phyloP scores from a whole-genome alignment of 2,113 vertebrate species.

The Loxodonta africana region DNA sequence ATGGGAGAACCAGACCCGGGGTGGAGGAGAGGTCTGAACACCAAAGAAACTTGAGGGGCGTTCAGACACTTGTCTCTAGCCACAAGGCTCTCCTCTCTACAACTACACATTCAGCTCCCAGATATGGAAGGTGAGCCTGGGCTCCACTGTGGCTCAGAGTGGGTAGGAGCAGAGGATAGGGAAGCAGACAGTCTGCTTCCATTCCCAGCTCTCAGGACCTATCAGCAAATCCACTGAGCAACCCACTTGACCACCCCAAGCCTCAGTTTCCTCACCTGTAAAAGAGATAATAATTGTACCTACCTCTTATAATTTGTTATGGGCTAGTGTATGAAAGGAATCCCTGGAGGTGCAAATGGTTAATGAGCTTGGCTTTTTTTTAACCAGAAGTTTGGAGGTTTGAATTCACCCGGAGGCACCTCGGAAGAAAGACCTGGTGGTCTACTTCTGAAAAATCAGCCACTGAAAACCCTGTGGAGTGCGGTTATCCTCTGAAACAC shows the following conservation, averaged over 20 bases:
- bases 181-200: background rate
- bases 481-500: background rate
- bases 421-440: background rate
- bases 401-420: background rate
- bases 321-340: background rate
- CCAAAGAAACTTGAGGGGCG: background rate
- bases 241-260: background rate
- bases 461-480: background rate
- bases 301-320: background rate
- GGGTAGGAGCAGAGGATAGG: background rate
- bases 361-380: background rate
- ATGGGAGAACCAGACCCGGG: constrained; percentile 39
- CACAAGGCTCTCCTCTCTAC: background rate
- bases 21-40: background rate
- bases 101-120: background rate
- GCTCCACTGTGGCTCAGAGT: background rate
- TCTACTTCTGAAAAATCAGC: background rate
- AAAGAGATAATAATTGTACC: background rate
- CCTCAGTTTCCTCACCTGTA: background rate
- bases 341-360: background rate
- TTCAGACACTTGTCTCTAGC: background rate
- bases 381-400: background rate
- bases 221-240: background rate
- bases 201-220: background rate
- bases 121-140: background rate